A percentile compares a stretch with the other conserved stretches of the same genome.
These are phyloP conservation scores for Antechinus stuartii DNA, from an alignment of 2,113 vertebrate genomes.

Conservation along the genomic window DNA sequence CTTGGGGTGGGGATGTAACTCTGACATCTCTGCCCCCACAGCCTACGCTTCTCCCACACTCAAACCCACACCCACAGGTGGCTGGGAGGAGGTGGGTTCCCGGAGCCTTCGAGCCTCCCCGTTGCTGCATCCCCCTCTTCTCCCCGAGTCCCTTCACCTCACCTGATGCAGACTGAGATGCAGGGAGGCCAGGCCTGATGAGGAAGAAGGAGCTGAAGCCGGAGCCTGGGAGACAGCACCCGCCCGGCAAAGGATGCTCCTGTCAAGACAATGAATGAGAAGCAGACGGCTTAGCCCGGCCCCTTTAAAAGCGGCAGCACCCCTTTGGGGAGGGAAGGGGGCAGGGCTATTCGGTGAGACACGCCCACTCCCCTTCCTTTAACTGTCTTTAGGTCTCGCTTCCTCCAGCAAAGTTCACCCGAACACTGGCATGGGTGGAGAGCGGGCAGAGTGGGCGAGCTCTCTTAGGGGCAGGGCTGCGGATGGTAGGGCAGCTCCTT, in stretches of 20 bases:
- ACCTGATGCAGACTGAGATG: constrained; percentile 66
- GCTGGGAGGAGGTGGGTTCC: background rate
- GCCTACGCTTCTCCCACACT: constrained; percentile 37
- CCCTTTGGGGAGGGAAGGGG: constrained; percentile 59
- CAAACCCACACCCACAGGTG: constrained; percentile 70
- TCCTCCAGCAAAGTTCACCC: background rate
- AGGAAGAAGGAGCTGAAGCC: constrained; percentile 50
- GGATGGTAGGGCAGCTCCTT: background rate
- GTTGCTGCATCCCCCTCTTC: no score
- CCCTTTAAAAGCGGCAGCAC: constrained; percentile 73
- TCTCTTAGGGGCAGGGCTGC: background rate
- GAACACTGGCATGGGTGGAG: background rate
- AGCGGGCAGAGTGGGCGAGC: background rate
- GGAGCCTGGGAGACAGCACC: constrained; percentile 18
- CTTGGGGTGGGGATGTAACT: background rate
- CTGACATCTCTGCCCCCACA: constrained; percentile 57
- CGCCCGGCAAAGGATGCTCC: constrained; percentile 75
- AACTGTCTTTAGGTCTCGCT: no score
- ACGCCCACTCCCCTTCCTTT: background rate
- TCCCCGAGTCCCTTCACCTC: background rate
- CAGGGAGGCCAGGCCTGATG: background rate
- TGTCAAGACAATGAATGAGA: constrained; percentile 82
- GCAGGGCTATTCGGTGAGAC: constrained; percentile 57
- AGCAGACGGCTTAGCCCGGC: constrained; percentile 58
- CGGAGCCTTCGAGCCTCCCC: background rate